These are phyloP conservation scores for Luperina testacea DNA, from an alignment of 2,888 invertebrate species.

Conservation along the genomic window DNA sequence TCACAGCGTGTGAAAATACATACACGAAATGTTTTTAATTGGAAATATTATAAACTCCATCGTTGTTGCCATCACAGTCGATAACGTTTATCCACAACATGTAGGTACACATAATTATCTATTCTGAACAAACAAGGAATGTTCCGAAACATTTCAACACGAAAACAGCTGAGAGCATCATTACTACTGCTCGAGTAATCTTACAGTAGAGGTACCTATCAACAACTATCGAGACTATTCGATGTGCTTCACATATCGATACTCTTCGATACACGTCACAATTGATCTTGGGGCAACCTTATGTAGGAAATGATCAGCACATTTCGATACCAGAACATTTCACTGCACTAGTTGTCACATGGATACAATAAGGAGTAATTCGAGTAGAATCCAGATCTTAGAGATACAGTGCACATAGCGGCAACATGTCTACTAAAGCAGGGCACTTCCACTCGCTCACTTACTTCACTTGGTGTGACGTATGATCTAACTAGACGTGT, in stretches of 20 bases:
- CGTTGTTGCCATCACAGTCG: not conserved
- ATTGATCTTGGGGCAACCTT: conserved; percentile 10
- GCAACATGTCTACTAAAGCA: not conserved
- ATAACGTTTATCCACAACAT: conserved; percentile 11
- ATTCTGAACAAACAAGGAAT: conserved; percentile 17
- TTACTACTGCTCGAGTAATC: conserved; percentile 6
- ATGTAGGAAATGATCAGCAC: conserved; percentile 13
- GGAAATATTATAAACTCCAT: not conserved
- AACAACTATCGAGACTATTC: not conserved
- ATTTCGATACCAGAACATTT: conserved; percentile 25
- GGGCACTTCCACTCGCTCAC: not conserved
- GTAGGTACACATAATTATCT: not conserved
- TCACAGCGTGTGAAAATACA: not conserved
- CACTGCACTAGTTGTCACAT: conserved; percentile 1
- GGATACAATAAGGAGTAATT: conserved; percentile 10
- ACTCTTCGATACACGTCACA: conserved; percentile 22
- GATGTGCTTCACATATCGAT: not conserved
- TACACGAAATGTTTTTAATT: conserved; percentile 1
- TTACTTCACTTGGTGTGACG: not conserved
- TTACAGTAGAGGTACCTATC: not conserved
- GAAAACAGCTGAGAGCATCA: conserved; percentile 37
- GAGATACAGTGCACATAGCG: not conserved
- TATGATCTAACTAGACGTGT: not conserved
- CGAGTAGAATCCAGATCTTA: not conserved
- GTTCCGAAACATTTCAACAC: conserved; percentile 7